phyloP scores from a whole-genome alignment of 2,113 vertebrate genomes.

The Brienomyrus longianalis region DNA sequence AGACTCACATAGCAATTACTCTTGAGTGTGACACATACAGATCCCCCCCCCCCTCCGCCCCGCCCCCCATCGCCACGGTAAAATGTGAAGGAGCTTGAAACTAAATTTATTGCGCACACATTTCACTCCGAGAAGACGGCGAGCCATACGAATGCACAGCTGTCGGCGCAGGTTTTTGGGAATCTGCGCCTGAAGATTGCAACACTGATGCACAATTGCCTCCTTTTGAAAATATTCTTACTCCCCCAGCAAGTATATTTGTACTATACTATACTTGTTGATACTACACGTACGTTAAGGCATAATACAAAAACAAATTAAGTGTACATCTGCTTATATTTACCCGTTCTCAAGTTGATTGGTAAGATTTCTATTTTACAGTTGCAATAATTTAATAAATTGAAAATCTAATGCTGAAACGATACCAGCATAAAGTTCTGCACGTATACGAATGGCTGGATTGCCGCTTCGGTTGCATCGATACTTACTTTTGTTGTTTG shows the following conservation, averaged over 20 bases:
- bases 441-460: background rate
- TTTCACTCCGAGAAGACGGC: background rate
- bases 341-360: background rate
- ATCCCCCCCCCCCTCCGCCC: background rate
- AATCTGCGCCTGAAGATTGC: background rate
- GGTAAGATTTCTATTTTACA: background rate
- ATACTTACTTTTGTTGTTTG: background rate
- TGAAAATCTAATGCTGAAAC: background rate
- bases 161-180: background rate
- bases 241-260: background rate
- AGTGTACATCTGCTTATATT: background rate
- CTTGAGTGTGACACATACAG: background rate
- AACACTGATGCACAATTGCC: background rate
- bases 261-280: background rate
- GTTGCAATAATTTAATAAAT: background rate
- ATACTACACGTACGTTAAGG: background rate
- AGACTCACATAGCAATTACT: background rate
- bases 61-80: background rate
- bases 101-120: background rate
- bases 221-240: background rate
- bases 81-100: background rate
- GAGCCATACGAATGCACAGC: background rate
- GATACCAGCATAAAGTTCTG: background rate
- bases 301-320: background rate
- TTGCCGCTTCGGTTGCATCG: background rate